Evolutionary conservation across 2,113 vertebrate species (phyloP).

Genomic region (Etheostoma cragini): DNA sequence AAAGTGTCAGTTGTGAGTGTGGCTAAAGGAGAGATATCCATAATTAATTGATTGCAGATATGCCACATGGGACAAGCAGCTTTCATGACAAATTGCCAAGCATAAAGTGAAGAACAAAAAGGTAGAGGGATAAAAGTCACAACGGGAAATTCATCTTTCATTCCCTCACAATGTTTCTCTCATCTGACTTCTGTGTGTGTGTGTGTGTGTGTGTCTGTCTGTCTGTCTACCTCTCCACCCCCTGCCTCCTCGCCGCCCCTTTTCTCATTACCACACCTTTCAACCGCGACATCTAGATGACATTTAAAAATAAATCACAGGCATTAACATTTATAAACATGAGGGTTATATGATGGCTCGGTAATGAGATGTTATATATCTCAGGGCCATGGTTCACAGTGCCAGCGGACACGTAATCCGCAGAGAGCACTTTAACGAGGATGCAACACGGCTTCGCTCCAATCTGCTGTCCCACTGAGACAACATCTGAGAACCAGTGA

Average conservation of each 20-base stretch:
- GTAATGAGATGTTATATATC: conserved; percentile 76
- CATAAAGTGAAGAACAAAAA: conserved; percentile 50
- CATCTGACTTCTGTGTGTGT: conserved; percentile 31
- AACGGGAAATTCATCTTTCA: conserved; percentile 40
- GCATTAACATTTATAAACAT: conserved; percentile 78
- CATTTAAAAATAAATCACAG: conserved; percentile 74
- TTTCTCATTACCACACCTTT: conserved; percentile 66
- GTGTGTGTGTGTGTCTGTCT: neutral
- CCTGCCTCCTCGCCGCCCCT: neutral
- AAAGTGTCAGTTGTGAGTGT: conserved; percentile 39
- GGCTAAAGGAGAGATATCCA: conserved; percentile 53
- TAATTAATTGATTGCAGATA: conserved; percentile 61
- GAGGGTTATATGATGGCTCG: conserved; percentile 66
- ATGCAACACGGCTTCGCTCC: conserved; percentile 23
- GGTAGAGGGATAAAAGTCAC: conserved; percentile 44
- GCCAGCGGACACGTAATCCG: conserved; percentile 64
- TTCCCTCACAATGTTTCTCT: conserved; percentile 17
- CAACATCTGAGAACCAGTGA: conserved; percentile 24
- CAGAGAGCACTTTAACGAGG: conserved; percentile 70
- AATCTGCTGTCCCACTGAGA: conserved; percentile 39
- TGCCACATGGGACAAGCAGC: conserved; percentile 38
- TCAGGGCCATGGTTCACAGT: conserved; percentile 58
- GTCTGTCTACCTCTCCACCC: conserved; percentile 17
- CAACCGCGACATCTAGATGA: conserved; percentile 64
- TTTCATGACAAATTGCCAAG: conserved; percentile 53